Evolutionary conservation across 2,113 vertebrate species (phyloP).

Genomic region (Pseudois nayaur): DNA sequence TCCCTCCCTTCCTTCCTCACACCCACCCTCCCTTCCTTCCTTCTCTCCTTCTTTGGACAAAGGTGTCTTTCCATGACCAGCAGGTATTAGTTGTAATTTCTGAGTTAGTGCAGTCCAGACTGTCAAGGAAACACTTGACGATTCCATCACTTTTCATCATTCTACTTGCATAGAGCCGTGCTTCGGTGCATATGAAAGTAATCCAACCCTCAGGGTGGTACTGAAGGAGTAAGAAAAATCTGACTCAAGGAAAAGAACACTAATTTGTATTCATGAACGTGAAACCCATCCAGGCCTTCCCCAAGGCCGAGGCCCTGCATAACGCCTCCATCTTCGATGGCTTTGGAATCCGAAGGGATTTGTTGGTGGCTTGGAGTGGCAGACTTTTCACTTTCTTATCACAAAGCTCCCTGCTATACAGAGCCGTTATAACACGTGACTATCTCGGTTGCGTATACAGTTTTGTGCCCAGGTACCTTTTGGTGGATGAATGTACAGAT

Average conservation of each 20-base stretch:
- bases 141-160: background rate
- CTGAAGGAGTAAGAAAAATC: background rate
- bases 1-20: background rate
- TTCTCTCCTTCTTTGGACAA: background rate
- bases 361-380: background rate
- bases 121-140: background rate
- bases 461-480: background rate
- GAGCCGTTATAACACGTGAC: background rate
- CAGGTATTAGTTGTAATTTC: background rate
- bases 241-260: background rate
- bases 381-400: background rate
- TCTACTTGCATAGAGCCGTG: background rate
- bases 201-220: background rate
- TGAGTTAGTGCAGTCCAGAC: background rate
- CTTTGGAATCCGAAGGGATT: background rate
- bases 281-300: background rate
- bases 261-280: background rate
- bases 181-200: too few species aligned
- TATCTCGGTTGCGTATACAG: background rate
- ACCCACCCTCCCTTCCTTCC: background rate
- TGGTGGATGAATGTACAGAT: background rate
- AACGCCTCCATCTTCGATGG: fast-evolving
- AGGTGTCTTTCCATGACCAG: background rate
- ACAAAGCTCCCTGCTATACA: background rate
- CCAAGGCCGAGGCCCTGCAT: background rate